Evolutionary conservation across 2,113 vertebrate species (phyloP).

Genomic region (Hemiprocne comata): DNA sequence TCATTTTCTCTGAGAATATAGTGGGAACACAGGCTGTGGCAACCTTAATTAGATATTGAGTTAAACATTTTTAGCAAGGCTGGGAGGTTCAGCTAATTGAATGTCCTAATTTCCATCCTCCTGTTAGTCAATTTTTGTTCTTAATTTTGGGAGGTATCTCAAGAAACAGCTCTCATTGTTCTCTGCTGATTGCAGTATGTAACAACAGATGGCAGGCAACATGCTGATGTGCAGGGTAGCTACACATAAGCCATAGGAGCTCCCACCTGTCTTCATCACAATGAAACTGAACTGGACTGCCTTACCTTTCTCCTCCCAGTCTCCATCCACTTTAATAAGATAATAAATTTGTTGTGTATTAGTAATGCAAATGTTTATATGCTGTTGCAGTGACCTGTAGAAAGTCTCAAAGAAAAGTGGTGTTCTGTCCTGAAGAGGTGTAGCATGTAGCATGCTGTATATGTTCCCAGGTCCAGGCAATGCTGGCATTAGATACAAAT

Average conservation of each 20-base stretch:
- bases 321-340: background rate
- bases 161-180: background rate
- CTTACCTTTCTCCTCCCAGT: background rate
- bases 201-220: slow-evolving; percentile 36
- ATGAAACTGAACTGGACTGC: background rate
- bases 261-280: slow-evolving; percentile 35
- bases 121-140: slow-evolving; percentile 8
- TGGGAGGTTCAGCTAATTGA: slow-evolving; percentile 38
- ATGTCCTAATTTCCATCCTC: slow-evolving; percentile 39
- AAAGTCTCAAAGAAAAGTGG: background rate
- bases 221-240: background rate
- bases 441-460: background rate
- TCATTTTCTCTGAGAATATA: slow-evolving; percentile 30
- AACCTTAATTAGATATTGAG: slow-evolving; percentile 17
- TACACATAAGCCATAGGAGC: background rate
- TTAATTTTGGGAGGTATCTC: background rate
- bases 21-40: background rate
- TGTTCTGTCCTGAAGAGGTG: background rate
- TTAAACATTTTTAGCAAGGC: slow-evolving; percentile 31
- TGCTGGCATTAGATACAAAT: background rate
- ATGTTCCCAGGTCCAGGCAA: background rate
- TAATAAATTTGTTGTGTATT: background rate
- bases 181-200: background rate
- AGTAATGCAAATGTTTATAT: background rate
- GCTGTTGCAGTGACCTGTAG: background rate